Evolutionary conservation across 37 sponge, comb jelly and placozoan species (phyloP).

Genomic region (Aplysina aerophoba): DNA sequence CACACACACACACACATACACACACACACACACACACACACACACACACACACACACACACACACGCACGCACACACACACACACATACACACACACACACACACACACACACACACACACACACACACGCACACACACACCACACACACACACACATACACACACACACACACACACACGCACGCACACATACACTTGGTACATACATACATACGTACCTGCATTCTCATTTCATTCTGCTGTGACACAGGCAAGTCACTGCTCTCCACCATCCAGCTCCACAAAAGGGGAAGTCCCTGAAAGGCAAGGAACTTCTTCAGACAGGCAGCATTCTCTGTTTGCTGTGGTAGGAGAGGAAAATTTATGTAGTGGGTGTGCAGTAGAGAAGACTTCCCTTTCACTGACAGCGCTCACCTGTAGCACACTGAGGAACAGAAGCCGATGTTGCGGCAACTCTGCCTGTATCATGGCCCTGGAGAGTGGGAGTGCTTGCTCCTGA

Average conservation of each 20-base stretch:
- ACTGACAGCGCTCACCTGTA: conserved; percentile 74
- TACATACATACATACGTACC: conserved; percentile 15
- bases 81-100: conserved; percentile 26
- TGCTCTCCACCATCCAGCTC: conserved; percentile 95
- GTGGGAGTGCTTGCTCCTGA: conserved; percentile 64
- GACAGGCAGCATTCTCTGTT: conserved; percentile 59
- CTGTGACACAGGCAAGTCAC: conserved; percentile 39
- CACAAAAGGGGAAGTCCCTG: conserved; percentile 89
- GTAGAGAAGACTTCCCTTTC: no score
- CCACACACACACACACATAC: conserved; percentile 3
- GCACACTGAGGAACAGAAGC: conserved; percentile 69
- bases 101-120: not conserved
- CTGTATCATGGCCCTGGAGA: conserved; percentile 83
- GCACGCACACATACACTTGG: not conserved
- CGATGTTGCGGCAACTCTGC: conserved; percentile 81
- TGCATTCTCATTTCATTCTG: conserved; percentile 11
- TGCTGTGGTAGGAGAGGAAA: conserved; percentile 38
- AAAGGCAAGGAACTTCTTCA: conserved; percentile 83
- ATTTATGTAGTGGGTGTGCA: no score
- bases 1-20: not conserved
- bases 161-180: not conserved
- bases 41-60: not conserved
- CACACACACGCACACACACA: conserved; percentile 22
- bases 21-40: conserved; percentile 28
- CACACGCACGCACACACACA: not conserved